A percentile compares a stretch with the other conserved stretches of the same genome.
These are phyloP conservation scores for Phallusia fumigata DNA, from an alignment of 23 tunicate genomes.

Conservation along the genomic window DNA sequence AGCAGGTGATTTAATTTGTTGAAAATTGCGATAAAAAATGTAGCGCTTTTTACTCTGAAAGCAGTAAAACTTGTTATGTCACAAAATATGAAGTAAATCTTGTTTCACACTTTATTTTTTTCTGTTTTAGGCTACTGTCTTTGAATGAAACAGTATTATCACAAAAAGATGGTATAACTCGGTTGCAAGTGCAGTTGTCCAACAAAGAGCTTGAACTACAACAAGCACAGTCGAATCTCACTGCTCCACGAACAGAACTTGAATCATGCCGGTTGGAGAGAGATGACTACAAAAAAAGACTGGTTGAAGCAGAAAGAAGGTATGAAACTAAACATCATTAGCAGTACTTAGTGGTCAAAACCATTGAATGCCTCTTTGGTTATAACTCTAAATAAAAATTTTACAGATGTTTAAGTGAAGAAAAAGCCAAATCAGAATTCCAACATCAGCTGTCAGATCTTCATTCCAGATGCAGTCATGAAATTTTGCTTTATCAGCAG, in stretches of 20 bases:
- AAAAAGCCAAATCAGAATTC: constrained; percentile 43
- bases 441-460: constrained; percentile 57
- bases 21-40: too few species aligned
- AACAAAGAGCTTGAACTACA: constrained; percentile 80
- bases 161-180: constrained; percentile 48
- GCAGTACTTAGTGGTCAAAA: background rate
- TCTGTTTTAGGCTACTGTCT: constrained; percentile 46
- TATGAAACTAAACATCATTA: background rate
- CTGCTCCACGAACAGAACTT: constrained; percentile 69
- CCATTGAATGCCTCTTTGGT: background rate
- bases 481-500: constrained; percentile 57
- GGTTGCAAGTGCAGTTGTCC: constrained; percentile 54
- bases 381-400: background rate
- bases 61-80: too few species aligned
- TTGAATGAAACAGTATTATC: constrained; percentile 60
- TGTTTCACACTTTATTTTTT: too few species aligned
- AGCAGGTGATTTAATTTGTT: constrained; percentile 67
- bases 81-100: too few species aligned
- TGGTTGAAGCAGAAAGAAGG: constrained; percentile 83
- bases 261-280: constrained; percentile 65
- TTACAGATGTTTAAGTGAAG: constrained; percentile 43
- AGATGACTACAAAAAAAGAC: constrained; percentile 67
- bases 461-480: constrained; percentile 57
- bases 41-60: too few species aligned
- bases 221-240: constrained; percentile 72